These are phyloP conservation scores for Kryptolebias ocellatus DNA, from an alignment of 2,797 vertebrate species.

Conservation along the genomic window DNA sequence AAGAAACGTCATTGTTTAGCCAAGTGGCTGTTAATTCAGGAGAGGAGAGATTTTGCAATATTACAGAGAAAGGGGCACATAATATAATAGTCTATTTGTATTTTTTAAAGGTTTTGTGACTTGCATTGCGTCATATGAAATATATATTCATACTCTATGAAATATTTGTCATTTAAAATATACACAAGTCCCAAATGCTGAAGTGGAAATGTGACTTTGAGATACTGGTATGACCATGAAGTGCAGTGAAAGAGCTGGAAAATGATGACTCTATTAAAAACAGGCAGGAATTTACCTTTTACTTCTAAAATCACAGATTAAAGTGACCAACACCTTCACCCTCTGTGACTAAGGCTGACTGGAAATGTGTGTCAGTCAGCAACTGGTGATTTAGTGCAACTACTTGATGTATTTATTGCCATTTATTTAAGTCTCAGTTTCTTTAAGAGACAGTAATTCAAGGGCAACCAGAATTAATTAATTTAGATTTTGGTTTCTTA, in stretches of 20 bases:
- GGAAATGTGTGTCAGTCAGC: conserved; percentile 15
- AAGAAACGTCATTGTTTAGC: conserved; percentile 53
- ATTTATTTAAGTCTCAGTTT: too few species aligned
- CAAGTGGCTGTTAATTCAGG: conserved; percentile 34
- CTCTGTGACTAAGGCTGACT: conserved; percentile 12
- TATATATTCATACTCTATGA: neutral
- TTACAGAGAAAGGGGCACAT: conserved; percentile 20
- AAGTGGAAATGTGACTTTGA: neutral
- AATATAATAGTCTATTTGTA: conserved; percentile 27
- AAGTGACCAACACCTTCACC: conserved; percentile 15
- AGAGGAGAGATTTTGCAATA: conserved; percentile 39
- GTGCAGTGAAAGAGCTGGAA: neutral
- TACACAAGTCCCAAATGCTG: neutral
- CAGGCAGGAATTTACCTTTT: conserved; percentile 17
- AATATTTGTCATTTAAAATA: neutral
- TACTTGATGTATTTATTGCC: neutral
- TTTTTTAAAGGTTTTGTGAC: neutral
- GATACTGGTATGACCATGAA: neutral
- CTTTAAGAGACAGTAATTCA: too few species aligned
- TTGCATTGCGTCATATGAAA: neutral
- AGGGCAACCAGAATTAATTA: too few species aligned
- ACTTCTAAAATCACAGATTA: conserved; percentile 19
- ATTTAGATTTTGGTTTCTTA: too few species aligned
- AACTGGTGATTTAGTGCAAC: neutral
- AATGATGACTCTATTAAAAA: neutral